Evolutionary conservation across 2,113 vertebrate species (phyloP).

Genomic region (Desmodus rotundus): DNA sequence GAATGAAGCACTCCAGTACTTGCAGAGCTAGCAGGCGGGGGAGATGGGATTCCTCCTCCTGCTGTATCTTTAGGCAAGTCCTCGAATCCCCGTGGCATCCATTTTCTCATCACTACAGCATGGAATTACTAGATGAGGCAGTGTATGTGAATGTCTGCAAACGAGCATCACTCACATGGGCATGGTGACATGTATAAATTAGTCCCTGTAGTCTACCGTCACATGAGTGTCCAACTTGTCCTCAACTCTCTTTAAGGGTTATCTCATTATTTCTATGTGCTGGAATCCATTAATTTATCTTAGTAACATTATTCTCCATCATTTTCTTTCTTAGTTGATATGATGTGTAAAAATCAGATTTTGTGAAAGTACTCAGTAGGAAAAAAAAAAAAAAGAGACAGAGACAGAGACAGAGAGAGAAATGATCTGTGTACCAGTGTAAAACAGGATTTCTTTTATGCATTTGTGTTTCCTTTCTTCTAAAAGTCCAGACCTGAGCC

Average conservation of each 20-base stretch:
- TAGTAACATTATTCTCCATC: background rate
- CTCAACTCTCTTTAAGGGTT: background rate
- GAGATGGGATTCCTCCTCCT: background rate
- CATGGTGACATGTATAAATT: background rate
- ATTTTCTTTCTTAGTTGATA: background rate
- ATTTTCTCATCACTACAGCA: background rate
- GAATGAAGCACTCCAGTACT: background rate
- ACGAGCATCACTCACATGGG: background rate
- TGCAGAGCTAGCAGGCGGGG: background rate
- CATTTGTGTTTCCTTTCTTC: background rate
- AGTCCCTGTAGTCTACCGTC: background rate
- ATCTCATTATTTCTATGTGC: background rate
- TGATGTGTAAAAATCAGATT: constrained; percentile 12
- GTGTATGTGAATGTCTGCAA: background rate
- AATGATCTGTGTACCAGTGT: background rate
- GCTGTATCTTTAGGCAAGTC: background rate
- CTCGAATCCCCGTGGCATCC: background rate
- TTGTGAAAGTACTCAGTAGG: background rate
- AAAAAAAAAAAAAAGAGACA: background rate
- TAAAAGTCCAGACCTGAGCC: background rate
- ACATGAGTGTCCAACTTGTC: background rate
- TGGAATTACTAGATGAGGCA: background rate
- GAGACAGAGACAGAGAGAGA: background rate
- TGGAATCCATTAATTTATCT: background rate
- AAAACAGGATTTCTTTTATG: background rate